Evolutionary conservation across 2,888 invertebrate genomes (phyloP).

Genomic region (Troides oblongomaculatus): DNA sequence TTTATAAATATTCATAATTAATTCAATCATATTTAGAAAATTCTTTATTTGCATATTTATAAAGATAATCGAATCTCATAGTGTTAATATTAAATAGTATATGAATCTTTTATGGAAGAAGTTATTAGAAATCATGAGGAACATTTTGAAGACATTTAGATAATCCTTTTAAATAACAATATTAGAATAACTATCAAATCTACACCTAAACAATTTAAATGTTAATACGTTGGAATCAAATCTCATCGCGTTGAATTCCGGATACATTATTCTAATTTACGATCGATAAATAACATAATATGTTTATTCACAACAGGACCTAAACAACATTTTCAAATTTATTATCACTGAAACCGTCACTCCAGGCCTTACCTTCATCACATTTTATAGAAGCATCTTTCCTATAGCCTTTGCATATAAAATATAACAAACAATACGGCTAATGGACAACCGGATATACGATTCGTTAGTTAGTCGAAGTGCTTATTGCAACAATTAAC

Average conservation of each 20-base stretch:
- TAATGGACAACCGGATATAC: constrained; percentile 4
- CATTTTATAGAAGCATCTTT: constrained; percentile 41
- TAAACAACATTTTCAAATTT: constrained; percentile 35
- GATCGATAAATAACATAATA: constrained; percentile 54
- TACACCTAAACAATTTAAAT: constrained; percentile 58
- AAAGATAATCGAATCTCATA: not conserved
- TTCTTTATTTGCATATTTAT: not conserved
- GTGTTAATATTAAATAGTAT: not conserved
- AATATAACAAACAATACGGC: constrained; percentile 23
- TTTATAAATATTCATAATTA: too few relatives aligned
- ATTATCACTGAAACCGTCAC: constrained; percentile 38
- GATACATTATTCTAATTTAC: constrained; percentile 60
- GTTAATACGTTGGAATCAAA: constrained; percentile 58
- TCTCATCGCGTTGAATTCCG: constrained; percentile 56
- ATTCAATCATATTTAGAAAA: too few relatives aligned
- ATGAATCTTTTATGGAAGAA: not conserved
- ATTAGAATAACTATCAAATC: constrained; percentile 47
- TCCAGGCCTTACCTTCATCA: constrained; percentile 43
- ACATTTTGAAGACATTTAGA: constrained; percentile 30
- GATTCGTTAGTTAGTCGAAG: too few relatives aligned
- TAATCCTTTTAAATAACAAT: constrained; percentile 40
- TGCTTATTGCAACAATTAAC: too few relatives aligned
- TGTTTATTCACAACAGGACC: constrained; percentile 47
- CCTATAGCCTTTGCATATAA: constrained; percentile 22
- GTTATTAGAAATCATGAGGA: not conserved